Conservation (phyloP, 2,888 invertebrate genomes). For the Ochropleura leucogaster region DNA sequence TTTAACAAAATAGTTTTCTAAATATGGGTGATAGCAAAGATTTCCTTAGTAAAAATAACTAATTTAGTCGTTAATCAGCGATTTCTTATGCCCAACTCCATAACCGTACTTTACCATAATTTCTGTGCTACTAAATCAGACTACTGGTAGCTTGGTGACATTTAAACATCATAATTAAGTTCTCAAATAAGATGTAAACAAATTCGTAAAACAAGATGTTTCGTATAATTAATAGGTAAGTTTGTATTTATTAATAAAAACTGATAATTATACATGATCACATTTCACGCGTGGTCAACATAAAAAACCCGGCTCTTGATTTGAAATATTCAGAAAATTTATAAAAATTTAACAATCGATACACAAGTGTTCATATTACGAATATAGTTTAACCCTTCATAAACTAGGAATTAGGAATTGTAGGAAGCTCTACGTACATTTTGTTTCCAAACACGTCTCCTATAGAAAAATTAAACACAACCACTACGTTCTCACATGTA, state of each 20-base stretch:
- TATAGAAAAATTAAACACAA: slow-evolving; percentile 24
- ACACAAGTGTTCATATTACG: too few relatives aligned
- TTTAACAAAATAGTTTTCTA: too few relatives aligned
- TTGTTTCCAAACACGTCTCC: slow-evolving; percentile 11
- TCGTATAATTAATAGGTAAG: slow-evolving; percentile 56
- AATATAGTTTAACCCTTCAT: neutral
- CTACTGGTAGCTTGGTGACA: slow-evolving; percentile 16
- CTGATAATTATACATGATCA: slow-evolving; percentile 45
- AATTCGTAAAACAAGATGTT: slow-evolving; percentile 59
- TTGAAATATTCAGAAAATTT: neutral
- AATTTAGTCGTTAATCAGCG: neutral
- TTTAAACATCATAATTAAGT: slow-evolving; percentile 60
- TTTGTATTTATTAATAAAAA: slow-evolving; percentile 51
- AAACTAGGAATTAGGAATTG: too few relatives aligned
- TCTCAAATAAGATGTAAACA: slow-evolving; percentile 58
- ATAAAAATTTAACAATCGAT: neutral
- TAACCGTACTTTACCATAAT: neutral
- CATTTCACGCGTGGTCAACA: slow-evolving; percentile 19
- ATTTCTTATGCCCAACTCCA: neutral
- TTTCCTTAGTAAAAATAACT: neutral
- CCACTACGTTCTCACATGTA: slow-evolving; percentile 10
- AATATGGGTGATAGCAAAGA: neutral
- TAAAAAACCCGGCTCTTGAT: slow-evolving; percentile 11
- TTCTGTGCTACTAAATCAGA: slow-evolving; percentile 31
- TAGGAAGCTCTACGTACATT: neutral